A percentile compares a stretch with the other conserved stretches of the same genome.
Conservation (phyloP, 2,888 invertebrate species). For the Aphrophora alni region DNA sequence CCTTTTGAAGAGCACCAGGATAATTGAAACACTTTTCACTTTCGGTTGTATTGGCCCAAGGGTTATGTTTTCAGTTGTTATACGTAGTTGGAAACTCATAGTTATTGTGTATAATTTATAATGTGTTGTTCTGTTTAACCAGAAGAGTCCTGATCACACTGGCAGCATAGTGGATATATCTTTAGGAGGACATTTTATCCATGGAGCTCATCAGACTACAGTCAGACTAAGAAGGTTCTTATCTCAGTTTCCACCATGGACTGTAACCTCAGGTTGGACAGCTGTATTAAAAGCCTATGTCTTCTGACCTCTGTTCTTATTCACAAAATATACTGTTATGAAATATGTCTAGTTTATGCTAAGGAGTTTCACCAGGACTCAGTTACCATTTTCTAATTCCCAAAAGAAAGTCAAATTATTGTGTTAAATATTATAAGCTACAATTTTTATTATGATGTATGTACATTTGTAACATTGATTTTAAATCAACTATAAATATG, state of each 20-base stretch:
- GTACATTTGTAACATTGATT: not conserved
- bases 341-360: too few relatives aligned
- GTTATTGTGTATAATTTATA: too few relatives aligned
- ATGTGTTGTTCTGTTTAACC: slow-evolving; percentile 39
- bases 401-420: not conserved
- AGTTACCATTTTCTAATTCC: not conserved
- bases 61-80: too few relatives aligned
- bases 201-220: slow-evolving; percentile 63
- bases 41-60: too few relatives aligned
- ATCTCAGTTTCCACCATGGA: slow-evolving; percentile 67
- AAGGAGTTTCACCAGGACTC: not conserved
- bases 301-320: slow-evolving; percentile 57
- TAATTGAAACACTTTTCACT: too few relatives aligned
- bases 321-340: not conserved
- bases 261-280: slow-evolving; percentile 72
- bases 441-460: not conserved
- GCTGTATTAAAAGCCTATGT: slow-evolving; percentile 70
- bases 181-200: slow-evolving; percentile 66
- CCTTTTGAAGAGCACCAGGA: too few relatives aligned
- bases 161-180: slow-evolving; percentile 64
- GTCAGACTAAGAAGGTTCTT: slow-evolving; percentile 63
- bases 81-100: too few relatives aligned
- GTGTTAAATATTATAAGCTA: not conserved
- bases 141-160: slow-evolving; percentile 57
- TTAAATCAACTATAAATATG: not conserved